Percentiles rank a stretch among this genome's conserved stretches.
Evolutionary conservation across 2,888 invertebrate species (phyloP).

Genomic region (Amorpha juglandis): DNA sequence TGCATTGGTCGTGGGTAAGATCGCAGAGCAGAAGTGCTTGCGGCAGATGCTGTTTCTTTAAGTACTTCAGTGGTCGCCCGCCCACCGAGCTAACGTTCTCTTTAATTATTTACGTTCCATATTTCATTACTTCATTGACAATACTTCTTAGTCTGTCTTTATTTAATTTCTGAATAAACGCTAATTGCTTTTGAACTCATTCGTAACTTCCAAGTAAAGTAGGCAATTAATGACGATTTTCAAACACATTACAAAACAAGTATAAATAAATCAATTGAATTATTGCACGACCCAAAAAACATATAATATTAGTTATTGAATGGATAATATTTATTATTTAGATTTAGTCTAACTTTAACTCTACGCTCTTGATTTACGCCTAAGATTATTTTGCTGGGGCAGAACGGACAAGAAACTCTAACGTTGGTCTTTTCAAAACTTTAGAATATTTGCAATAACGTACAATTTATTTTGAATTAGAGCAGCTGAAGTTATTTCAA

Average conservation of each 20-base stretch:
- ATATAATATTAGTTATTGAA: too few relatives aligned
- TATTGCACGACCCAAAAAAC: too few relatives aligned
- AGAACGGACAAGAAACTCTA: too few relatives aligned
- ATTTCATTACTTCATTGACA: slow-evolving; percentile 55
- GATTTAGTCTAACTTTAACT: too few relatives aligned
- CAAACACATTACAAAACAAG: background rate
- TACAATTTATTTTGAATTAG: too few relatives aligned
- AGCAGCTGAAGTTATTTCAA: too few relatives aligned
- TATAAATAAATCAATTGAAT: background rate
- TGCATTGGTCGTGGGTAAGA: slow-evolving; percentile 39
- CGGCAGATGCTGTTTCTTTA: slow-evolving; percentile 66
- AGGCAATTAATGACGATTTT: too few relatives aligned
- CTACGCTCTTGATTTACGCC: too few relatives aligned
- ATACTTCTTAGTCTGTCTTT: slow-evolving; percentile 39
- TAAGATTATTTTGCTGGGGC: too few relatives aligned
- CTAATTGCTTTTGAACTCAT: background rate
- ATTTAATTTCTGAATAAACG: slow-evolving; percentile 16
- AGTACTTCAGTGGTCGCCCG: slow-evolving; percentile 62
- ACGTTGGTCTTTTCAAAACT: too few relatives aligned
- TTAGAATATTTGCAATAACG: too few relatives aligned
- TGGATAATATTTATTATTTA: too few relatives aligned
- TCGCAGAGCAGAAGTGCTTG: slow-evolving; percentile 45
- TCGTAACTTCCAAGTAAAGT: background rate
- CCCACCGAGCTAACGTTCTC: slow-evolving; percentile 46
- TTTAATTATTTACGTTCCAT: slow-evolving; percentile 64